Evolutionary conservation across 2,797 vertebrate species (phyloP).

Genomic region (Dromococcyx pavoninus): DNA sequence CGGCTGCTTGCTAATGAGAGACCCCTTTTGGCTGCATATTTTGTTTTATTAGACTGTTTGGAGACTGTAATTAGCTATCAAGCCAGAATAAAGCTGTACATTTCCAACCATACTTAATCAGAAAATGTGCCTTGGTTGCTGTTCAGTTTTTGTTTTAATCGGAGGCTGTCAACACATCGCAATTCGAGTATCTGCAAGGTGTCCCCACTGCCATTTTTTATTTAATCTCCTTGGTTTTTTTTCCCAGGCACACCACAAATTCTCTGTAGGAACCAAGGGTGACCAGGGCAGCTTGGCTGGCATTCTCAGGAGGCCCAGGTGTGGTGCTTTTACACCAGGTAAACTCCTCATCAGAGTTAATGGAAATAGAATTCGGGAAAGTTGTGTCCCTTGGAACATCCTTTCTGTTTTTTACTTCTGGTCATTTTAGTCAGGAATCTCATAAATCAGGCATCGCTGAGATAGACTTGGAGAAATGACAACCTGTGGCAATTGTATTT

Average conservation of each 20-base stretch:
- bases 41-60: background rate
- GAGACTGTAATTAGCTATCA: background rate
- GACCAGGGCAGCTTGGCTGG: accelerated
- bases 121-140: background rate
- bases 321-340: background rate
- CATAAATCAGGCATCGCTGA: background rate
- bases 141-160: background rate
- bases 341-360: background rate
- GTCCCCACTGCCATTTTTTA: too few relatives aligned
- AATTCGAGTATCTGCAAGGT: background rate
- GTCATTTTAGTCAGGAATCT: background rate
- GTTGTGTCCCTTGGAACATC: background rate
- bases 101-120: background rate
- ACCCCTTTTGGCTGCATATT: background rate
- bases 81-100: background rate
- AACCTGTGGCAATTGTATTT: background rate
- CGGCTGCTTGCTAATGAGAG: constrained; percentile 7
- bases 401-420: background rate
- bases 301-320: background rate
- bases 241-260: accelerated
- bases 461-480: background rate
- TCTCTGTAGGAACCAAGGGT: background rate
- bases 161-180: background rate
- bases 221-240: background rate
- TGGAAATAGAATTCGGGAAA: background rate